Base-by-base conservation (phyloP, 2,113 vertebrate genomes). In the Oncorhynchus clarkii region DNA sequence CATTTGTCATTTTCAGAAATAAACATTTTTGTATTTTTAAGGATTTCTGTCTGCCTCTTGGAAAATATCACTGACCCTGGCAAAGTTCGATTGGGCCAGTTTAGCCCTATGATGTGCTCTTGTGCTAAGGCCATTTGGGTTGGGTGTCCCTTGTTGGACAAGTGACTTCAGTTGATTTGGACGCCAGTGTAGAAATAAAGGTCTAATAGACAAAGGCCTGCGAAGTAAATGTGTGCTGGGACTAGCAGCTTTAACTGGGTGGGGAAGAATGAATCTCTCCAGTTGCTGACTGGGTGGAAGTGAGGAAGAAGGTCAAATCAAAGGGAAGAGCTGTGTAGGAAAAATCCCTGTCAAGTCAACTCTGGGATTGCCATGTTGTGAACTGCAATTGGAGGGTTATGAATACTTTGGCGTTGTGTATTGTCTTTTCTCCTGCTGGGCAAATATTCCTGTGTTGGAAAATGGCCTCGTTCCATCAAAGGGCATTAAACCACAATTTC, bases 11-110 rank as follows among this genome's bases (percentile, higher is more conserved):
- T 92, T 91, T 92, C 81, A 85, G 90, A 77, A 92, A 91, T 93
- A 92, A 92, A 92, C 92, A 91, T 93, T 93, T 93, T 93, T 93
- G 89, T 93, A 91, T 92, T 91, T 62, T 91, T 90, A 89, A 85
- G 73, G 70, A 77, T 59, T 90, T 87, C 5, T 88, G 85, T 84
- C 85, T 84, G 84, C 86, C 84, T 92, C 78, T 86, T 90, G 84
- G 72, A 73, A 73, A 77, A 73, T 74, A 22, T 66, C 60, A 71
- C 34, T 70, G 57, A 22, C 13, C 67, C 22, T 49, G 67, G 39
- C 18, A 13, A 48, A 70, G 87, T 70, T 48, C 1, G 22, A 70
- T 70, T 20, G 29, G 29, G 68, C 45, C n/a, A 48, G 49, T 27
- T 22, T 48, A 13, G 90, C 68, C 12, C 20, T 26, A 1, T 70